phyloP scores from a whole-genome alignment of 2,888 invertebrate genomes.

The Sesia apiformis region DNA sequence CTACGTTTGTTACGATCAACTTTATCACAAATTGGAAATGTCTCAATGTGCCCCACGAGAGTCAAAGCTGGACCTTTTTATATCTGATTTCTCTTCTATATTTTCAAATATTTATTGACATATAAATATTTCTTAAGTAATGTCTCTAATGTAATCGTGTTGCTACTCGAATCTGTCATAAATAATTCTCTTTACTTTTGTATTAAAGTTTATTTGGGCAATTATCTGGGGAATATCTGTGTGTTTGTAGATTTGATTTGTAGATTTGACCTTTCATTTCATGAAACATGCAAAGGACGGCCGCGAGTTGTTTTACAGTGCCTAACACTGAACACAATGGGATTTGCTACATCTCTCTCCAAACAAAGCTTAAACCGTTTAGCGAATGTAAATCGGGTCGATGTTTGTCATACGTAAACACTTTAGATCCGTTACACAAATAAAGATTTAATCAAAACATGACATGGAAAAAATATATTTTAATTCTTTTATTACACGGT shows the following conservation, averaged over 20 bases:
- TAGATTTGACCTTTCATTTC: slow-evolving; percentile 16
- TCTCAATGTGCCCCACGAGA: slow-evolving; percentile 34
- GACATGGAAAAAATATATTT: too few relatives aligned
- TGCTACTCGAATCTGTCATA: too few relatives aligned
- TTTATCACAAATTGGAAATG: slow-evolving; percentile 61
- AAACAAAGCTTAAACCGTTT: slow-evolving; percentile 13
- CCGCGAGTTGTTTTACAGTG: slow-evolving; percentile 12
- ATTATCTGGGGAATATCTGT: not conserved
- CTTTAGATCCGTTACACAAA: not conserved
- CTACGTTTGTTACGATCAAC: slow-evolving; percentile 56
- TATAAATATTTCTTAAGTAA: too few relatives aligned
- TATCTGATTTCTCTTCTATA: slow-evolving; percentile 13
- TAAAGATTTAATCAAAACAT: too few relatives aligned
- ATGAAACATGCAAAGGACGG: slow-evolving; percentile 25
- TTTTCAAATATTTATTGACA: not conserved
- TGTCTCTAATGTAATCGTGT: too few relatives aligned
- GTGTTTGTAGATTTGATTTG: slow-evolving; percentile 9
- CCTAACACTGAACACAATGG: slow-evolving; percentile 21
- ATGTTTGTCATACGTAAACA: slow-evolving; percentile 26
- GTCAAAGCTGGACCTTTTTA: slow-evolving; percentile 26
- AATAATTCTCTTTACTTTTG: too few relatives aligned
- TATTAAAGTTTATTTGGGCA: too few relatives aligned
- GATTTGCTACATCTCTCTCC: slow-evolving; percentile 25
- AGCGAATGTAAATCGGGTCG: slow-evolving; percentile 33
- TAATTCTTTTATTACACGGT: too few relatives aligned